Base-by-base conservation (phyloP, 1,140 invertebrate genomes). In the Triops cancriformis region DNA sequence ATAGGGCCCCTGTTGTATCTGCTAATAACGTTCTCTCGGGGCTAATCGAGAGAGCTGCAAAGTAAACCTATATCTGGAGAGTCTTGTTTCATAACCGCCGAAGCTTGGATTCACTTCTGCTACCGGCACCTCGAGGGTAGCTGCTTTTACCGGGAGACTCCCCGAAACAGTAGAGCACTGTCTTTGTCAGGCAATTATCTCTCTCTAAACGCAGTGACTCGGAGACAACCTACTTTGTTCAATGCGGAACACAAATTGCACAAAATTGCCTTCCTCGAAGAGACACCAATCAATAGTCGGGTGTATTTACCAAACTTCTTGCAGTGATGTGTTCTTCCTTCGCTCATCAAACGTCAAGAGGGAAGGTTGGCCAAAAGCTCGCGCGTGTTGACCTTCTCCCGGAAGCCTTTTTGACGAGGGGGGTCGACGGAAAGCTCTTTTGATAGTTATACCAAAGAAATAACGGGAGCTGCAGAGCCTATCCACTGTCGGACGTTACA, bases 161-260 rank as follows among this genome's bases (percentile, higher is more conserved):
- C 14, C 31, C 31, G 31, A 4, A 4, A 37, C 31, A 37, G 7
- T 37, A 37, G 2, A 14, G 23, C 18, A 64, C 51, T 64, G 51
- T 64, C 51, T 64, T 64, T 64, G 51, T 64, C 51, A 64, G 51
- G 51, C 23, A 64, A 64, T 64, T 64, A 64, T 64, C 51, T 64
- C 23, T 23, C 18, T 9, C 51, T 23, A 64, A 64, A 7, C 18
- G 18, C 23, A 0, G 51, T n/a, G 51, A 64, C 14, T 18, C 6
- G 23, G 18, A 64, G 51, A 64, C 14, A 64, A 64, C 51, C 23
- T 64, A 64, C 51, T 64, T 64, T 23, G 14, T 64, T 64, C 7
- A n/a, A 3, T 23, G 18, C 51, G 23, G 14, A 64, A 23, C 51
- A 14, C 14, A 64, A 64, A 64, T 64, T 64, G 51, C 51, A 12